Evolutionary conservation across 2,888 invertebrate species (phyloP).

Genomic region (Melanophora roralis): DNA sequence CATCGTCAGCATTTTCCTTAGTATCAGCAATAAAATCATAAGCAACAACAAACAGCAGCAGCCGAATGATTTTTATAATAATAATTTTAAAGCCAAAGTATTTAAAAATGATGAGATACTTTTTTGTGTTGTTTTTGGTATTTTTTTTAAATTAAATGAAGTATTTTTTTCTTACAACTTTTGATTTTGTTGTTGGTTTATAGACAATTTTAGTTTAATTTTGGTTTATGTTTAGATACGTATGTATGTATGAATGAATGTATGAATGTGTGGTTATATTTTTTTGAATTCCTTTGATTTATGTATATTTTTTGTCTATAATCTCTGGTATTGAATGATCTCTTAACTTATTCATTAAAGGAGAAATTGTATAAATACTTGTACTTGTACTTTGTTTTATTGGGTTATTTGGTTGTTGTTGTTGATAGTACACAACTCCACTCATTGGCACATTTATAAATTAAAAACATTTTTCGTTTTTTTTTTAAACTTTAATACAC

Average conservation of each 20-base stretch:
- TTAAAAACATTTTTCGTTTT: constrained; percentile 4
- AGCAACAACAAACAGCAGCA: constrained; percentile 17
- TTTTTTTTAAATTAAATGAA: constrained; percentile 47
- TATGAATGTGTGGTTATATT: too few relatives aligned
- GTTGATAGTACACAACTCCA: not conserved
- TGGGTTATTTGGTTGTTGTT: not conserved
- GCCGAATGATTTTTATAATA: constrained; percentile 42
- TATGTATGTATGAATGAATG: too few relatives aligned
- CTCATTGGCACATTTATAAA: constrained; percentile 37
- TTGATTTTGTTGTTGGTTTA: not conserved
- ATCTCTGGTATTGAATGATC: constrained; percentile 24
- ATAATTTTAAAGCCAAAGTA: constrained; percentile 51
- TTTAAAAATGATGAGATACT: constrained; percentile 56
- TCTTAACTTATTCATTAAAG: constrained; percentile 42
- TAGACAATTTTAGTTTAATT: constrained; percentile 40
- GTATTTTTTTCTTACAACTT: constrained; percentile 4
- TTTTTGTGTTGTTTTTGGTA: constrained; percentile 16
- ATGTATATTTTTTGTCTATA: constrained; percentile 11
- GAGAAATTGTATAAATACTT: constrained; percentile 19
- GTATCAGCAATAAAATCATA: not conserved
- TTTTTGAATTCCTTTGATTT: constrained; percentile 47
- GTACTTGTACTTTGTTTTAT: constrained; percentile 21
- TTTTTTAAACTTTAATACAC: constrained; percentile 4
- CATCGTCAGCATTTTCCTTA: constrained; percentile 24
- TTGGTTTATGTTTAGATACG: constrained; percentile 32